Base-by-base conservation (phyloP, 2,888 invertebrate species). In the Standfussiana lucernea region DNA sequence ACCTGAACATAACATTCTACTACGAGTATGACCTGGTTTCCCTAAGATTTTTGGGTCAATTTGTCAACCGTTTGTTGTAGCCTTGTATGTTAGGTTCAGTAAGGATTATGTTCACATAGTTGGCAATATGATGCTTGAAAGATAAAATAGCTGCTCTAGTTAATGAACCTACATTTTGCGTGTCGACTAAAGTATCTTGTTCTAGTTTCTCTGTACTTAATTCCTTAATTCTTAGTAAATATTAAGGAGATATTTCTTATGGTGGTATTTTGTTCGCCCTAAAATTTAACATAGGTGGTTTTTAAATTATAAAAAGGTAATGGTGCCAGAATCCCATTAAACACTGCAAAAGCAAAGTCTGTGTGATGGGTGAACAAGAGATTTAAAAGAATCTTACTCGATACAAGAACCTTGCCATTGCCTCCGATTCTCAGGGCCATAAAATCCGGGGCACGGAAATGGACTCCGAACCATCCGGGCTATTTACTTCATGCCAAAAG, bases 21-120 rank as follows among this genome's bases (percentile, higher is more conserved):
- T 74, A n/a, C n/a, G n/a, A n/a, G n/a, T n/a, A 74, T 72, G 82
- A 83, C 82, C 82, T 74, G 68, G 71, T 82, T 82, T 65, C 62
- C 67, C 24, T 15, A 68, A 71, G 59, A 82, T 62, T 71, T 66
- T 78, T 71, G 73, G 62, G 71, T 71, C 50, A 78, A 74, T 82
- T 82, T 78, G 50, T 78, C 73, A 71, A 68, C 62, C 42, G 62
- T 24, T 73, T 78, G 56, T 73, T 82, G 62, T 50, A 32, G 24
- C 62, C n/a, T 45, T 45, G 18, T 18, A 64, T 15, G 64, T 40
- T 45, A 28, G 13, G 18, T 53, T 66, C 24, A 35, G 80, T 71
- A 40, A 47, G 32, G 32, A 42, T 40, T 47, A 28, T 28, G 7
- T 40, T 62, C 7, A 40, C 24, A 28, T 24, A 65, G 42, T 74